Conservation (phyloP, 2,888 invertebrate species). For the Cantharis flavilabris region DNA sequence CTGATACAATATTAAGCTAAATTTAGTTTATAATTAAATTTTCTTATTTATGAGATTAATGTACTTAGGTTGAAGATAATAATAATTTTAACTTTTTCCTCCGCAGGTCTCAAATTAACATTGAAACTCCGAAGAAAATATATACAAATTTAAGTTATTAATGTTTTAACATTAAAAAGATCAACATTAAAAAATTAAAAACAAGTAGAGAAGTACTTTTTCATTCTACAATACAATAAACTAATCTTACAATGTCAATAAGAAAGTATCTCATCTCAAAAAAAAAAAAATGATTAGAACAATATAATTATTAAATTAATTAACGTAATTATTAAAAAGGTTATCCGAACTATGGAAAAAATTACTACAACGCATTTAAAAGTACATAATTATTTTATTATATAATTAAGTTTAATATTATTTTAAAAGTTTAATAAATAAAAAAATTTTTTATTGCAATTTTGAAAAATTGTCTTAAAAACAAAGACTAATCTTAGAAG, state of each 20-base stretch:
- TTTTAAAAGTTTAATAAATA: no score
- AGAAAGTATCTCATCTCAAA: background rate
- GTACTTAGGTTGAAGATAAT: background rate
- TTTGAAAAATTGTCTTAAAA: no score
- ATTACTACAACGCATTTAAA: background rate
- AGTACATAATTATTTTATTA: background rate
- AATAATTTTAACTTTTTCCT: background rate
- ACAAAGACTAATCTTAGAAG: no score
- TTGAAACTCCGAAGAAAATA: no score
- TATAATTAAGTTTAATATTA: background rate
- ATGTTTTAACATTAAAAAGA: no score
- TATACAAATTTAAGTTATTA: no score
- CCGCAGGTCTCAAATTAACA: background rate
- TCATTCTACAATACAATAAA: background rate
- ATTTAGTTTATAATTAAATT: background rate
- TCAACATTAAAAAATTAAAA: no score
- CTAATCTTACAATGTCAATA: background rate
- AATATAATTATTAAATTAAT: background rate
- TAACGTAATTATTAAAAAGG: background rate
- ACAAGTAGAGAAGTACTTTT: background rate
- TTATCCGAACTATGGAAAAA: background rate
- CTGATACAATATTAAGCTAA: background rate
- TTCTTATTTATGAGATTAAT: background rate
- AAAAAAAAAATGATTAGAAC: background rate
- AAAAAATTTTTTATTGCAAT: no score